phyloP scores from a whole-genome alignment of 2,797 vertebrate genomes.

The Chrosomus eos region DNA sequence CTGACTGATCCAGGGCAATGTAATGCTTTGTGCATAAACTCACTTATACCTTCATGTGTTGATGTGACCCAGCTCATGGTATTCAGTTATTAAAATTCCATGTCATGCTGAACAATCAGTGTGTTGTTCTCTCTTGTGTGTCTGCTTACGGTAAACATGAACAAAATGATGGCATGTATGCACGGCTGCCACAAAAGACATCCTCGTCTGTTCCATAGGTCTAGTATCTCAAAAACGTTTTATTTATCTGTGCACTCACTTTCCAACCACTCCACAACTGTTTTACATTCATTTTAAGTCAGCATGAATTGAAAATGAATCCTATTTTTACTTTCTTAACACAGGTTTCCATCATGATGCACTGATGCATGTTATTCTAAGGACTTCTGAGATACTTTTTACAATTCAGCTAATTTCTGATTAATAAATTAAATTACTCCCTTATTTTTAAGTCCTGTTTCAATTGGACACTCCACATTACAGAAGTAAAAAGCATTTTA shows the following conservation, averaged over 20 bases:
- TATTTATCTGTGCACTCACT: not conserved
- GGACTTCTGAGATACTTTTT: not conserved
- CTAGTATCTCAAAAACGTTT: not conserved
- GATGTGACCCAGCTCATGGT: not conserved
- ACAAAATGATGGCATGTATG: slow-evolving; percentile 1
- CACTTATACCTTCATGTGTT: not conserved
- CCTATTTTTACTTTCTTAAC: not conserved
- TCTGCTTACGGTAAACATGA: slow-evolving; percentile 45
- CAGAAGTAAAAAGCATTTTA: not conserved
- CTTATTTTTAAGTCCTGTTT: not conserved
- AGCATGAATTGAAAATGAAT: not conserved
- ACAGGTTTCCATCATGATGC: not conserved
- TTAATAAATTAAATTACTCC: not conserved
- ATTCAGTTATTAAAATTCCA: not conserved
- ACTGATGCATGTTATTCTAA: not conserved
- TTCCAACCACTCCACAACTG: not conserved
- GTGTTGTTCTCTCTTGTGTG: slow-evolving; percentile 19
- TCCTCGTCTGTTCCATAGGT: not conserved
- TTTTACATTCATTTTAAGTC: not conserved
- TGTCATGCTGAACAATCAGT: slow-evolving; percentile 6
- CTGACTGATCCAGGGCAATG: too few species aligned
- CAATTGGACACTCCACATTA: not conserved
- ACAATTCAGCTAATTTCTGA: not conserved
- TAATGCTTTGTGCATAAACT: not conserved
- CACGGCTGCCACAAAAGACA: not conserved